These are phyloP conservation scores for Coleophora flavipennella DNA, from an alignment of 2,888 invertebrate genomes.

Conservation along the genomic window DNA sequence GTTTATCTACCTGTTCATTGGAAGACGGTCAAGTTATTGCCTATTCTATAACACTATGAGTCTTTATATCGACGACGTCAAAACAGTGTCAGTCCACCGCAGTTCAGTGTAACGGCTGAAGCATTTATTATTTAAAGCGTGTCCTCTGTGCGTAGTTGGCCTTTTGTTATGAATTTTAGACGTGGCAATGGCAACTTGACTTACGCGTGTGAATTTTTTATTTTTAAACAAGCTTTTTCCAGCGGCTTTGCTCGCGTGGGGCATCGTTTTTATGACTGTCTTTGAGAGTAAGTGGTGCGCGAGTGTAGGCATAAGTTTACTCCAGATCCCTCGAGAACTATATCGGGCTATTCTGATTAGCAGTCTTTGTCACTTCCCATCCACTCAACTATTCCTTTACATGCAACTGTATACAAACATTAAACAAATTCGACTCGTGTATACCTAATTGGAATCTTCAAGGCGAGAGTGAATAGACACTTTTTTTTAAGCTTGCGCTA, in stretches of 20 bases:
- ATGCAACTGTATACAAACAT: not conserved
- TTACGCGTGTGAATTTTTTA: constrained; percentile 22
- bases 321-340: too few relatives aligned
- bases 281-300: too few relatives aligned
- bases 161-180: constrained; percentile 29
- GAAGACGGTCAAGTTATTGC: too few relatives aligned
- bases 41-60: too few relatives aligned
- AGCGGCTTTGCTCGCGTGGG: too few relatives aligned
- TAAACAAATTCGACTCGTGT: not conserved
- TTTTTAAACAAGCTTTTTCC: not conserved
- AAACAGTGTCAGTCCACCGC: constrained; percentile 2
- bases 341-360: too few relatives aligned
- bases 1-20: too few relatives aligned
- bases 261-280: too few relatives aligned
- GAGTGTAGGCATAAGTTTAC: too few relatives aligned
- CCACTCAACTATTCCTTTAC: not conserved
- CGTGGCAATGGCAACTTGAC: constrained; percentile 27
- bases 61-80: constrained; percentile 3
- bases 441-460: not conserved
- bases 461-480: too few relatives aligned
- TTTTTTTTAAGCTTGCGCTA: not conserved
- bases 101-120: not conserved
- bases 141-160: constrained; percentile 1
- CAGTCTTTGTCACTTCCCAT: too few relatives aligned
- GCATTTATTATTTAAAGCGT: constrained; percentile 5